Percentiles rank a stretch among this genome's conserved stretches.
phyloP scores from a whole-genome alignment of 2,797 vertebrate genomes.

The Lepus oiostolus region DNA sequence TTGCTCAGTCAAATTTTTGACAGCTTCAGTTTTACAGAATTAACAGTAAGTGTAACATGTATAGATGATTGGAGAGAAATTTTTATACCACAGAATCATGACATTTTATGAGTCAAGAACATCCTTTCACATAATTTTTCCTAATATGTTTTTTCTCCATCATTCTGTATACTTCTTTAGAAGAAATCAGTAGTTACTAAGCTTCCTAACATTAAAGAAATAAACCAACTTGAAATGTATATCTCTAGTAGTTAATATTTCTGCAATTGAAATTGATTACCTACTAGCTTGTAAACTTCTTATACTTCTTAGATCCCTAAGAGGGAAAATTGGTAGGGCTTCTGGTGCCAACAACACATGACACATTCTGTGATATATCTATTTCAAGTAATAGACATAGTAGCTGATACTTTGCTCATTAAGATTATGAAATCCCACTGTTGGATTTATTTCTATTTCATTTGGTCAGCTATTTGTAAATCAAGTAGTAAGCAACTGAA shows the following conservation, averaged over 20 bases:
- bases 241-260: slow-evolving; percentile 84
- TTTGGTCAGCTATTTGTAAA: slow-evolving; percentile 79
- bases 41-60: slow-evolving; percentile 80
- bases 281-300: slow-evolving; percentile 82
- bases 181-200: slow-evolving; percentile 82
- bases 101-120: slow-evolving; percentile 85
- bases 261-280: slow-evolving; percentile 83
- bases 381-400: slow-evolving; percentile 81
- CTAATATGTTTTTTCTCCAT: slow-evolving; percentile 78
- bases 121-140: slow-evolving; percentile 87
- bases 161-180: slow-evolving; percentile 80
- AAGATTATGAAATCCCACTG: slow-evolving; percentile 75
- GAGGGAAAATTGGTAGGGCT: slow-evolving; percentile 79
- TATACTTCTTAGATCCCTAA: slow-evolving; percentile 80
- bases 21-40: slow-evolving; percentile 79
- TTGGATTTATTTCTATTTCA: slow-evolving; percentile 71
- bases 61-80: slow-evolving; percentile 82
- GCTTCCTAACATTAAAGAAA: slow-evolving; percentile 79
- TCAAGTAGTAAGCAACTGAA: slow-evolving; percentile 65
- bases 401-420: slow-evolving; percentile 76
- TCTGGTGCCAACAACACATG: slow-evolving; percentile 81
- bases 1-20: slow-evolving; percentile 76
- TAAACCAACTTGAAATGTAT: slow-evolving; percentile 85
- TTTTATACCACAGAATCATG: slow-evolving; percentile 75
- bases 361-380: slow-evolving; percentile 80